Base-by-base conservation (phyloP, 2,797 vertebrate species). In the Xerus rutilus region DNA sequence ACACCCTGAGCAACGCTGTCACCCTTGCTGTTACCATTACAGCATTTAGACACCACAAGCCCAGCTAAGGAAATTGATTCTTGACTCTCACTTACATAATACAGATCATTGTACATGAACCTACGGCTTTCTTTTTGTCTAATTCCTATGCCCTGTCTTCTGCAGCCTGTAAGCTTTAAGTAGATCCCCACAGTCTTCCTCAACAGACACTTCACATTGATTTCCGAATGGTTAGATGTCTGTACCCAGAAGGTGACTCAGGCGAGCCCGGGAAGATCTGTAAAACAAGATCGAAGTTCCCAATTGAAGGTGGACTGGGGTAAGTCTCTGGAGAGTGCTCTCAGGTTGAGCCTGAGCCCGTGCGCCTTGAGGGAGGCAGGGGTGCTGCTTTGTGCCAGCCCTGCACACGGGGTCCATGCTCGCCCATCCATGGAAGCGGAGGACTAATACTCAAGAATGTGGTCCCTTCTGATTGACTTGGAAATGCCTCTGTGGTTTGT, bases 51-150 rank as follows among this genome's bases (percentile, higher is more conserved):
- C 57, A 17, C 18, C 32, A 74, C 6, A 45, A 11, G 28, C 28
- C 3, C 43, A 43, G 25, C 87, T 30, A 23, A 47, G 57, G 6
- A 47, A 20, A 64, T 20, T 13, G 62, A 17, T 15, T 12, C 28
- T 30, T 15, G 0, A 28, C n/a, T 65, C 20, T 30, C 12, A 1
- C 28, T n/a, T 30, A 12, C 1, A 0, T 4, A n/a, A 28, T 32
- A 52, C 25, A 49, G 14, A 65, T 3, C 1, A 10, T 0, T 3
- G 49, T 18, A 18, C 20, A 0, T 0, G 13, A 20, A 21, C 45
- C 30, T 14, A 10, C 39, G 72, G 39, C 28, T 76, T 45, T 7
- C 28, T 62, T 64, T 47, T 6, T 81, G 59, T 45, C 49, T 9
- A 13, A 35, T 43, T 43, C 70, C 21, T 8, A 5, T 3, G 21